These are phyloP conservation scores for Lapara coniferarum DNA, from an alignment of 2,888 invertebrate species.

Conservation along the genomic window DNA sequence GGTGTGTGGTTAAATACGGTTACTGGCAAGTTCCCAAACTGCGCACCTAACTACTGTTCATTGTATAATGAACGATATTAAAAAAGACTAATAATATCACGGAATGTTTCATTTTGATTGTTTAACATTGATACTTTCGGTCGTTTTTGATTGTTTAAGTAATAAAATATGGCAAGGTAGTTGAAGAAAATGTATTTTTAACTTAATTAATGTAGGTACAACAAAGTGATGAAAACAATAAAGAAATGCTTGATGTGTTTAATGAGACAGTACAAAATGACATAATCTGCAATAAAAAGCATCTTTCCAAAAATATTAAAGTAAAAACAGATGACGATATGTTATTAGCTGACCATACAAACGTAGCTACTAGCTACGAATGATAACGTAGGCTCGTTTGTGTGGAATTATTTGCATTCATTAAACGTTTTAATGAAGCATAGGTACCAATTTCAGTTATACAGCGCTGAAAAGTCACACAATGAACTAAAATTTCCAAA, in stretches of 20 bases:
- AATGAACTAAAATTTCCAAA: too few relatives aligned
- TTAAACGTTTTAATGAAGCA: too few relatives aligned
- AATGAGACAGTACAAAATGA: not conserved
- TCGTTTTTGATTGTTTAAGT: not conserved
- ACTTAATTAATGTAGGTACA: not conserved
- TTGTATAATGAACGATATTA: conserved; percentile 18
- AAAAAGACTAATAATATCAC: conserved; percentile 18
- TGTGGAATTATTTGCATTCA: too few relatives aligned
- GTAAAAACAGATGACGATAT: not conserved
- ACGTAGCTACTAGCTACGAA: not conserved
- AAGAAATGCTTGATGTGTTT: not conserved
- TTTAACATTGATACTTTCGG: not conserved
- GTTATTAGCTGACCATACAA: conserved; percentile 1
- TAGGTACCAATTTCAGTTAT: too few relatives aligned
- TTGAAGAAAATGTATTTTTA: too few relatives aligned
- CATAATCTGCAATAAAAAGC: not conserved
- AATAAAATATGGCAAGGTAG: not conserved
- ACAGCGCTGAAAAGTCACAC: too few relatives aligned
- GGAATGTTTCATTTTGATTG: conserved; percentile 1
- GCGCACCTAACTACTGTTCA: conserved; percentile 23
- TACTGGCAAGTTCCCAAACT: conserved; percentile 50
- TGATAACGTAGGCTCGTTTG: not conserved
- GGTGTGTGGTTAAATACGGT: conserved; percentile 42
- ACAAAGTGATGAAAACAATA: not conserved
- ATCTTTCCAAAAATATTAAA: not conserved